Conservation (phyloP, 2,113 vertebrate species). For the Phylloscopus whistleri region DNA sequence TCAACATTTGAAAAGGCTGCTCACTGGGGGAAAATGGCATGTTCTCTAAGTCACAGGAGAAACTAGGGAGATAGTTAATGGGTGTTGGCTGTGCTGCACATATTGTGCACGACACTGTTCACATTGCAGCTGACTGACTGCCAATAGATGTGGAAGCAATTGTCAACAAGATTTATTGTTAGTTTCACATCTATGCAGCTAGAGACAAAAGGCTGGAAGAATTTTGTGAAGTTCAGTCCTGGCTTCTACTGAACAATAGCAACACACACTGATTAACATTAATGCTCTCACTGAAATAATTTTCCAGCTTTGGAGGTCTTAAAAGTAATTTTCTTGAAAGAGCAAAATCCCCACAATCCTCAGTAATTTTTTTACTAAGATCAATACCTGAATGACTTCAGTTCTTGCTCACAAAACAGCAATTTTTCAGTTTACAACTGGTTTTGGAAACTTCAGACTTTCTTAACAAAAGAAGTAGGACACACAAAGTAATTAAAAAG, state of each 20-base stretch:
- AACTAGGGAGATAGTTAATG: constrained; percentile 79
- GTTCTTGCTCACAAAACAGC: neutral
- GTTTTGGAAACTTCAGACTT: neutral
- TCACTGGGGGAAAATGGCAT: constrained; percentile 75
- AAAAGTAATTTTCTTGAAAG: constrained; percentile 30
- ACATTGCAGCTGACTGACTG: constrained; percentile 71
- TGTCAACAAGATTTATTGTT: constrained; percentile 78
- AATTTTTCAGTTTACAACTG: neutral
- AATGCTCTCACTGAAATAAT: constrained; percentile 54
- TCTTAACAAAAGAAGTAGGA: constrained; percentile 7
- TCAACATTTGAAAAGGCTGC: constrained; percentile 71
- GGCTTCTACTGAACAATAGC: constrained; percentile 55
- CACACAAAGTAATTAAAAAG: constrained; percentile 36
- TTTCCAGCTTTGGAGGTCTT: constrained; percentile 31
- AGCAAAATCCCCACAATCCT: neutral
- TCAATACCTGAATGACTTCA: constrained; percentile 24
- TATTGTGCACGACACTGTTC: constrained; percentile 53
- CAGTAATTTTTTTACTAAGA: neutral
- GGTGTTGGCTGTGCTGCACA: constrained; percentile 65
- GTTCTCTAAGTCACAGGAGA: constrained; percentile 71
- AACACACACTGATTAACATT: constrained; percentile 60
- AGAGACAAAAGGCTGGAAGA: constrained; percentile 68
- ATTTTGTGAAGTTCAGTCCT: constrained; percentile 56
- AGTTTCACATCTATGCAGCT: constrained; percentile 68
- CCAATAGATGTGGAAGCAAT: constrained; percentile 74